Evolutionary conservation across 2,888 invertebrate genomes (phyloP), one percentile per base, ranked within the genome.

Genomic region (Drosophila engyochracea): DNA sequence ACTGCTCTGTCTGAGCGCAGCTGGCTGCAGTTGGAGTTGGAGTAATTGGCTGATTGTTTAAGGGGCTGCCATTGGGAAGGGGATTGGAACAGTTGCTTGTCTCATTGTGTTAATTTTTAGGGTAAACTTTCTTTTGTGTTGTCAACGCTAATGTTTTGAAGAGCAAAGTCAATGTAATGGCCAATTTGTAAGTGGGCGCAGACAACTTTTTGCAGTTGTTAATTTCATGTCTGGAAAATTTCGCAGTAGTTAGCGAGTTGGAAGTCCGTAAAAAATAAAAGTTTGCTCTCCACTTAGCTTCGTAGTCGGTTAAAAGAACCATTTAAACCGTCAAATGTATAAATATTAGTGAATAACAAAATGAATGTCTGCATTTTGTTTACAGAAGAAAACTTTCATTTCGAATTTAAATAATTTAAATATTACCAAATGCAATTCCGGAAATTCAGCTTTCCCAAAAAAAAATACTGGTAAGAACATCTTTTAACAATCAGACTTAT

Each of bases 61-160:
- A 25, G 44, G 22, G 33, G 55, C 5, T 25, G 67, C 10, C 53
- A 28, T n/a, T 9, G 53, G 30, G 35, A 33, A 28, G 1, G 25
- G 22, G 25, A 5, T 10, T 10, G 54, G 68, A 49, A 28, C 39
- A 68, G 22, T 55, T 44, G 33, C 39, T 39, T 28, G 31, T 14
- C 49, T n/a, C 47, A 47, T 49, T 22, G 67, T 67, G 33, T 12
- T 49, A 51, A 47, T 44, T 28, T 25, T 33, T 25, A 30, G 49
- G 33, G 14, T 72, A 59, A 77, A 77, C 39, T 76, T 77, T 66
- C 68, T 55, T 76, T 74, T 59, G 44, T 59, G 31, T 52, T 76
- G 58, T 52, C 47, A 66, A 63, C 51, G 60, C 19, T 12, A 57
- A 72, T 77, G 59, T 78, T 76, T 55, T 47, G 7, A n/a, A 60